Evolutionary conservation across 2,113 vertebrate genomes (phyloP).

Genomic region (Tauraco erythrolophus): DNA sequence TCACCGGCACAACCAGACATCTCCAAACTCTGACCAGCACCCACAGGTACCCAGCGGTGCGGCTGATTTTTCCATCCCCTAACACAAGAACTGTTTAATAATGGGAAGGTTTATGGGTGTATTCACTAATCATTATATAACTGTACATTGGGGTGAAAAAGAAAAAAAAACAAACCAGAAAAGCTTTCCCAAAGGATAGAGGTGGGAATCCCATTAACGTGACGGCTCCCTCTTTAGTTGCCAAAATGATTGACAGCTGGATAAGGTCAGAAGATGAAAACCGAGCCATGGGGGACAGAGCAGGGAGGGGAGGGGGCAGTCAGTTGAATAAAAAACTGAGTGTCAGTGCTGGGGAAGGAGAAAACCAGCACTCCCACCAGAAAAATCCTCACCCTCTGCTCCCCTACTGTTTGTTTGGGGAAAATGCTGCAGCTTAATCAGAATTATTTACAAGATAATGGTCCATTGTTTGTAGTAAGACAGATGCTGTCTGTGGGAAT

Average conservation of each 20-base stretch:
- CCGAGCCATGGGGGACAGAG: constrained; percentile 3
- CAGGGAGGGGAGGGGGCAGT: neutral
- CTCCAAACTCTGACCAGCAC: neutral
- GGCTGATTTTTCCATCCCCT: neutral
- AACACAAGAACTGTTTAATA: neutral
- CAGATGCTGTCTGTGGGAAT: constrained; percentile 86
- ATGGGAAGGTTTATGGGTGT: neutral
- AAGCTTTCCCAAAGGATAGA: neutral
- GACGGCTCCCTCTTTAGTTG: constrained; percentile 5
- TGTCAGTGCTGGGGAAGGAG: constrained; percentile 39
- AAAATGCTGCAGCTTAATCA: constrained; percentile 82
- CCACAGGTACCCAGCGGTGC: rapidly evolving
- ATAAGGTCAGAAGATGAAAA: constrained; percentile 62
- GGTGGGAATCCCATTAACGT: neutral
- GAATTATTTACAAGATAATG: constrained; percentile 88
- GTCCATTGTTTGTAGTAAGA: constrained; percentile 84
- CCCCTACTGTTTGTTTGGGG: constrained; percentile 73
- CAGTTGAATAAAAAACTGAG: constrained; percentile 23
- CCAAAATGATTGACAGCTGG: constrained; percentile 45
- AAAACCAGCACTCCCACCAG: constrained; percentile 35
- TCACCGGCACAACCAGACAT: neutral
- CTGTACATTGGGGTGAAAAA: neutral
- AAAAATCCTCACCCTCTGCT: constrained; percentile 53
- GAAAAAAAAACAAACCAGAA: neutral
- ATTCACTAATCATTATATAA: neutral